These are phyloP conservation scores for Sitobion miscanthi DNA, from an alignment of 1,140 invertebrate species.

Conservation along the genomic window DNA sequence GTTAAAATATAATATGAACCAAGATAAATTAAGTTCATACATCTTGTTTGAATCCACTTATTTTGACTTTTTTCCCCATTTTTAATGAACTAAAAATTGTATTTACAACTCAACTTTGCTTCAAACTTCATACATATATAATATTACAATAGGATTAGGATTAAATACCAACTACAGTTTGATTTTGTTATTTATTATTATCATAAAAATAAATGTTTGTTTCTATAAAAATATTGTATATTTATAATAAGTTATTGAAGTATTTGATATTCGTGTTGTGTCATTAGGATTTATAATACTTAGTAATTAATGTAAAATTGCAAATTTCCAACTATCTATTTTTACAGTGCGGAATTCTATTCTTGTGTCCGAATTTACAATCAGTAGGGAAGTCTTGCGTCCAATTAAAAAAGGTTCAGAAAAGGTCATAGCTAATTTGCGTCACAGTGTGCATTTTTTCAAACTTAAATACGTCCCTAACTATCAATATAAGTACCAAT, in stretches of 20 bases:
- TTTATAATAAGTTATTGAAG: too few species aligned
- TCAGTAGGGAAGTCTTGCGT: background rate
- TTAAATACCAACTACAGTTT: background rate
- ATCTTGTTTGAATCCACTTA: background rate
- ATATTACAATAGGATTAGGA: background rate
- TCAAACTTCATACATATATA: background rate
- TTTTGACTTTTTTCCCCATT: background rate
- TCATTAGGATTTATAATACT: background rate
- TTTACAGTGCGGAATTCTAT: background rate
- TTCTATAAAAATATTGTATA: background rate
- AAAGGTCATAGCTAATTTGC: background rate
- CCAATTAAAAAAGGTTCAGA: background rate
- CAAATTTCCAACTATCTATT: background rate
- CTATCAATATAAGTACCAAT: background rate
- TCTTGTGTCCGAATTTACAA: background rate
- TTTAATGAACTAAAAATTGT: background rate
- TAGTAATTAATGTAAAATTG: background rate
- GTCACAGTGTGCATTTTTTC: background rate
- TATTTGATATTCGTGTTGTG: background rate
- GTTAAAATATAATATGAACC: background rate
- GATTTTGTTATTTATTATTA: background rate
- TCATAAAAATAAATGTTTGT: background rate
- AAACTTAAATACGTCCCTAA: background rate
- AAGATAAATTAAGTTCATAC: background rate
- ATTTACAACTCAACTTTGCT: background rate